Evolutionary conservation across 1,140 invertebrate species (phyloP).

Genomic region (Bilobella aurantiaca): DNA sequence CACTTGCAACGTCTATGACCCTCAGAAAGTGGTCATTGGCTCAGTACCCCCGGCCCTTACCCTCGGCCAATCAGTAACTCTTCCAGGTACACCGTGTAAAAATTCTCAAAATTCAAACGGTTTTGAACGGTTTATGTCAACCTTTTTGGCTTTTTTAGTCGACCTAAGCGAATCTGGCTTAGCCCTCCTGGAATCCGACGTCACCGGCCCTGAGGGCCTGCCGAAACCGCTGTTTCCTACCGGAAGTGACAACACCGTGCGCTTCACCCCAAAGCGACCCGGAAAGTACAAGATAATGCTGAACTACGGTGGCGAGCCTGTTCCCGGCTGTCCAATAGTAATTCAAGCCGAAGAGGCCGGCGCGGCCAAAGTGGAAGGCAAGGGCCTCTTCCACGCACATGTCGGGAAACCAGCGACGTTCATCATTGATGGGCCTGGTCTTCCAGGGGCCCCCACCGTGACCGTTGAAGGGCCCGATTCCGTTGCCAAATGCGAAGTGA

Average conservation of each 20-base stretch:
- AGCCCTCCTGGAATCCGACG: constrained; percentile 78
- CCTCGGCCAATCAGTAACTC: constrained; percentile 69
- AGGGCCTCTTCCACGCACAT: constrained; percentile 38
- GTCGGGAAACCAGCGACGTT: constrained; percentile 40
- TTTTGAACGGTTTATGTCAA: not conserved
- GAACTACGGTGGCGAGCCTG: constrained; percentile 66
- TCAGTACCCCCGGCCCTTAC: constrained; percentile 48
- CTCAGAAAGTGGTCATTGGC: constrained; percentile 43
- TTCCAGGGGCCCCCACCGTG: constrained; percentile 48
- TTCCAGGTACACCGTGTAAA: constrained; percentile 53
- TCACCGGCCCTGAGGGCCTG: constrained; percentile 77
- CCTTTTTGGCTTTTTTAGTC: constrained; percentile 48
- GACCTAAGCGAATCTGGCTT: constrained; percentile 74
- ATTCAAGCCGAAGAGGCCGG: constrained; percentile 50
- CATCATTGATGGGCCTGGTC: constrained; percentile 43
- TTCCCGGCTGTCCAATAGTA: constrained; percentile 39
- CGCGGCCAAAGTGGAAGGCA: constrained; percentile 47
- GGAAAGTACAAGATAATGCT: constrained; percentile 82
- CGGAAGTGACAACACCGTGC: constrained; percentile 47
- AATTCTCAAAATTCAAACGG: constrained; percentile 1
- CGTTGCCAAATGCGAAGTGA: constrained; percentile 49
- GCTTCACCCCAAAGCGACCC: constrained; percentile 73
- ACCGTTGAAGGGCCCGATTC: constrained; percentile 57
- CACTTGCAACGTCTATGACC: constrained; percentile 87
- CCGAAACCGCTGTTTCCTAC: constrained; percentile 41